phyloP scores from a whole-genome alignment of 2,113 vertebrate species.

The Lamprotornis superbus region DNA sequence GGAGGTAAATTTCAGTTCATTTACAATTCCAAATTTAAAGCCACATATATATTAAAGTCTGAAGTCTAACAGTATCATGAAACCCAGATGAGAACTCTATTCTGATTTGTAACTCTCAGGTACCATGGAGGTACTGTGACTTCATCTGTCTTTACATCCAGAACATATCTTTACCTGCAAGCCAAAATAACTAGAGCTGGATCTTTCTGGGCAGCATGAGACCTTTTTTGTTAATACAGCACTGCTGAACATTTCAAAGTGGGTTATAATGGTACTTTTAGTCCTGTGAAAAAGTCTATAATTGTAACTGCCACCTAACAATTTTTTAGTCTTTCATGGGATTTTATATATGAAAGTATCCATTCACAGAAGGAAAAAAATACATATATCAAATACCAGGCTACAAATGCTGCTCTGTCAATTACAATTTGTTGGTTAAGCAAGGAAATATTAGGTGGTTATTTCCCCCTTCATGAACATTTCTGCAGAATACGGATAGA shows the following conservation, averaged over 20 bases:
- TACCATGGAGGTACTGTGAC: not conserved
- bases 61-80: not conserved
- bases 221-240: not conserved
- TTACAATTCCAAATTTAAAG: not conserved
- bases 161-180: not conserved
- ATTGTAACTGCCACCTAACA: not conserved
- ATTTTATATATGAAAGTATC: not conserved
- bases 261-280: not conserved
- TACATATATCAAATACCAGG: not conserved
- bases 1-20: not conserved
- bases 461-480: not conserved
- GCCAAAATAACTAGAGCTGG: not conserved
- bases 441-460: not conserved
- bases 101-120: not conserved
- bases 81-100: not conserved
- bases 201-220: not conserved
- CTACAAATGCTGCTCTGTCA: not conserved
- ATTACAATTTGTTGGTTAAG: not conserved
- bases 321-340: not conserved
- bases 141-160: not conserved
- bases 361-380: not conserved
- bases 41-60: not conserved
- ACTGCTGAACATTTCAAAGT: not conserved
- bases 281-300: not conserved
- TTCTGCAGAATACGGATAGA: not conserved